These are phyloP conservation scores for Ageneiosus marmoratus DNA, from an alignment of 2,113 vertebrate species.

Conservation along the genomic window DNA sequence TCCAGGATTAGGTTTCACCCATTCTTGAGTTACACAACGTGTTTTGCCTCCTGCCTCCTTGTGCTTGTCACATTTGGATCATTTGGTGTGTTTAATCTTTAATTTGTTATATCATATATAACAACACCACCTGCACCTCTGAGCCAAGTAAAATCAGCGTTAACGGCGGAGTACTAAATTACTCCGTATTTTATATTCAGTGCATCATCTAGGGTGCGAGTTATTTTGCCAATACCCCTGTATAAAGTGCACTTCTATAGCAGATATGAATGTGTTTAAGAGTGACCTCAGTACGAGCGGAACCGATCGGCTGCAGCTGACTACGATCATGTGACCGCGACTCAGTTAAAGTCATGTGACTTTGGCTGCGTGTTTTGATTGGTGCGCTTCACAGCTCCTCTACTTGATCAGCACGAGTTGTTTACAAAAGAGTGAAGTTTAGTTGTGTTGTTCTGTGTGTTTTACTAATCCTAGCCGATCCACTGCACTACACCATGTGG, in stretches of 20 bases:
- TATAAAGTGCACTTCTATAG: neutral
- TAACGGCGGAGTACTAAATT: neutral
- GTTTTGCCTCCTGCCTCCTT: neutral
- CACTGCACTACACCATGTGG: conserved; percentile 44
- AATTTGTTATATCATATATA: neutral
- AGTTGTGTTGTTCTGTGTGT: too few relatives aligned
- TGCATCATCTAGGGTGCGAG: neutral
- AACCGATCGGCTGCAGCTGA: conserved; percentile 15
- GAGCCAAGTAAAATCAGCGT: neutral
- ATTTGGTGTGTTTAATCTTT: neutral
- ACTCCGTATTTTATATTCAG: neutral
- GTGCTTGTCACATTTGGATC: neutral
- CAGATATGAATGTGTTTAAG: neutral
- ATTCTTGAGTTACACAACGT: neutral
- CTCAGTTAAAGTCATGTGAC: too few relatives aligned
- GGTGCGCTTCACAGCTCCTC: too few relatives aligned
- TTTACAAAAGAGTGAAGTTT: too few relatives aligned
- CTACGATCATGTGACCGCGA: conserved; percentile 37
- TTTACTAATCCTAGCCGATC: too few relatives aligned
- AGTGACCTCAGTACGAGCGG: neutral
- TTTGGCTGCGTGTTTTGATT: too few relatives aligned
- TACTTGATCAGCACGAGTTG: too few relatives aligned
- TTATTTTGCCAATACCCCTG: neutral
- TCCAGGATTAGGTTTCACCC: too few relatives aligned
- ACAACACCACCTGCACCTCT: neutral